Conservation (phyloP, 2,797 vertebrate species). For the Scleropages formosus region DNA sequence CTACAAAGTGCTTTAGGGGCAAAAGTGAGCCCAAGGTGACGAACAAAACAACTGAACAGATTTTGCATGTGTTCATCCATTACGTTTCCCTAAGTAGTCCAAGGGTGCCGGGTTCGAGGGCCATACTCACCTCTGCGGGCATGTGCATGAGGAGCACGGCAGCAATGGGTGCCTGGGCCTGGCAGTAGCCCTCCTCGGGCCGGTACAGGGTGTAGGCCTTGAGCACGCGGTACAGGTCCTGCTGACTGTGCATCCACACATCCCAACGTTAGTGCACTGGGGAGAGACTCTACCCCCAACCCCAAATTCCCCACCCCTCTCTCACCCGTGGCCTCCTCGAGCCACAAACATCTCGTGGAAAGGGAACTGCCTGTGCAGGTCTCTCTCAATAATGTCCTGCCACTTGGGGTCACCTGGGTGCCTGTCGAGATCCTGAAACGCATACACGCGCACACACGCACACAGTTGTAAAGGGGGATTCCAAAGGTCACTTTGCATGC, state of each 20-base stretch:
- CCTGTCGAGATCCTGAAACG: conserved; percentile 79
- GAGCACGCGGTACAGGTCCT: conserved; percentile 89
- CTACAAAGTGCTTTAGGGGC: no score
- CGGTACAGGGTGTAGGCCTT: conserved; percentile 92
- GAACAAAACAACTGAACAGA: no score
- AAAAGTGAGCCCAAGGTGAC: no score
- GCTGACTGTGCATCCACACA: conserved; percentile 71
- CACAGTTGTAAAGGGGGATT: no score
- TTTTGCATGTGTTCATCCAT: no score
- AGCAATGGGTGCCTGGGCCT: conserved; percentile 94
- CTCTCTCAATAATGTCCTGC: conserved; percentile 91
- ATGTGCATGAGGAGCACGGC: conserved; percentile 98
- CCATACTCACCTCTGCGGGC: conserved; percentile 85
- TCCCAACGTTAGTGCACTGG: not conserved
- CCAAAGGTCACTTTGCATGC: no score
- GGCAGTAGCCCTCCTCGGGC: conserved; percentile 96
- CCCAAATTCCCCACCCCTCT: not conserved
- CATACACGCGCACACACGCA: not conserved
- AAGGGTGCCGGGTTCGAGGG: no score
- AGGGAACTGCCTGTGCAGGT: conserved; percentile 95
- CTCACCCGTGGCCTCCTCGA: conserved; percentile 89
- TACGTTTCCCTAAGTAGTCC: no score
- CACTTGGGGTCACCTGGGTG: conserved; percentile 86
- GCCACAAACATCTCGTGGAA: conserved; percentile 98
- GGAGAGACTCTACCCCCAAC: not conserved